Evolutionary conservation across 2,888 invertebrate genomes (phyloP).

Genomic region (Lagria hirta): DNA sequence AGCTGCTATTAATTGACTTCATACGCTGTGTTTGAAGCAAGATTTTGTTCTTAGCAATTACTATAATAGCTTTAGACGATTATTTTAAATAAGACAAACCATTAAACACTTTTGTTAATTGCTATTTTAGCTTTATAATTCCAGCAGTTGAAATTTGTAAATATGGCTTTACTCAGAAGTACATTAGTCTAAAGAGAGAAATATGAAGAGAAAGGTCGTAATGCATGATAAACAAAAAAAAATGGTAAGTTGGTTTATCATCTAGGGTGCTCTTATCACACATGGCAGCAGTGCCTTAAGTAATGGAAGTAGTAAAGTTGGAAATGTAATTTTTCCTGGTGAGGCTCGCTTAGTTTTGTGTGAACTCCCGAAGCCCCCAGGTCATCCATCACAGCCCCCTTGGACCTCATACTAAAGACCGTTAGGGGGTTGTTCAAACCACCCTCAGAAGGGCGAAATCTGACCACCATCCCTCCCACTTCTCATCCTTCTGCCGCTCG

Average conservation of each 20-base stretch:
- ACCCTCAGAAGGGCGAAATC: conserved; percentile 40
- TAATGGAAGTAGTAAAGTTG: conserved; percentile 42
- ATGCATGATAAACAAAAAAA: not conserved
- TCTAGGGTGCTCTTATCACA: conserved; percentile 14
- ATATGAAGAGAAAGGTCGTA: not conserved
- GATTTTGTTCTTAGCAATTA: too few species aligned
- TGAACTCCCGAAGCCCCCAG: conserved; percentile 48
- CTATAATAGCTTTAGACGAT: too few species aligned
- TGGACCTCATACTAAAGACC: conserved; percentile 47
- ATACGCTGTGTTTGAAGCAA: too few species aligned
- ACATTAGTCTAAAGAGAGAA: too few species aligned
- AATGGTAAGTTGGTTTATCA: conserved; percentile 2
- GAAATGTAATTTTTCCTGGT: conserved; percentile 40
- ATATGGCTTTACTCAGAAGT: too few species aligned
- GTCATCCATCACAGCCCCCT: conserved; percentile 55
- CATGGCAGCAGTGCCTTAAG: conserved; percentile 42
- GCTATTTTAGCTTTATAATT: too few species aligned
- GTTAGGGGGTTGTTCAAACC: conserved; percentile 35
- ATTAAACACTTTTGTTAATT: too few species aligned
- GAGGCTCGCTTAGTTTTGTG: conserved; percentile 33
- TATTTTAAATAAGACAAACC: too few species aligned
- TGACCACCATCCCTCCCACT: conserved; percentile 32
- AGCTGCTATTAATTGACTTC: too few species aligned
- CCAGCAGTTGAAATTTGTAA: too few species aligned
- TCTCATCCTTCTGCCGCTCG: conserved; percentile 42